Evolutionary conservation across 2,113 vertebrate genomes (phyloP).

Genomic region (Sceloporus tristichus): DNA sequence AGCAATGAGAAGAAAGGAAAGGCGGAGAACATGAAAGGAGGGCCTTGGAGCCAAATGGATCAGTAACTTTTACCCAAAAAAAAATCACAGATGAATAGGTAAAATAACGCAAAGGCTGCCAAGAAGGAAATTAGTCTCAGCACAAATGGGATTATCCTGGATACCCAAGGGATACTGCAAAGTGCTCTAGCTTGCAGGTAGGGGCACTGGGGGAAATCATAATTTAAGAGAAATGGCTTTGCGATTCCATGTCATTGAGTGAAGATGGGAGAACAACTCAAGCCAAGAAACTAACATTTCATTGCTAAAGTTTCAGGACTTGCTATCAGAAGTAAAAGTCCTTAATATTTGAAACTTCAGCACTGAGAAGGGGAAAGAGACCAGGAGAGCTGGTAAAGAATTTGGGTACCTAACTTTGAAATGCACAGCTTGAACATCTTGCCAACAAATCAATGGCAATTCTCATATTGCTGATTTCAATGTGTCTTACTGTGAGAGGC

Average conservation of each 20-base stretch:
- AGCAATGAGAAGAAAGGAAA: neutral
- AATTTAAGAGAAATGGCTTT: constrained; percentile 3
- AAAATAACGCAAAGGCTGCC: neutral
- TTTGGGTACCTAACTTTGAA: neutral
- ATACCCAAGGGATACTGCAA: neutral
- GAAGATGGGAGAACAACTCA: neutral
- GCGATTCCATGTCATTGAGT: neutral
- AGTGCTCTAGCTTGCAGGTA: neutral
- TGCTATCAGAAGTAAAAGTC: neutral
- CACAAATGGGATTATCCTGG: constrained; percentile 10
- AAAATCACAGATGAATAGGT: neutral
- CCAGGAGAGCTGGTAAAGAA: neutral
- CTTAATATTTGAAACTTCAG: neutral
- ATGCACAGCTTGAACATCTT: neutral
- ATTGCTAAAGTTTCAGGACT: neutral
- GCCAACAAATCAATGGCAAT: neutral
- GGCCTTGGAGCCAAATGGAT: neutral
- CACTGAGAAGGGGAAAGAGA: neutral
- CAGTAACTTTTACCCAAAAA: neutral
- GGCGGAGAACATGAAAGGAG: neutral
- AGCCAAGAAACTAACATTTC: neutral
- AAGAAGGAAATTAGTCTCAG: neutral
- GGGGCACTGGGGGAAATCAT: neutral
- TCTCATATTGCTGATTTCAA: neutral
- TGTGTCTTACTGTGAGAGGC: neutral